Percentiles rank a stretch among this genome's conserved stretches.
phyloP scores from a whole-genome alignment of 2,113 vertebrate species.

The Macquaria ambigua region DNA sequence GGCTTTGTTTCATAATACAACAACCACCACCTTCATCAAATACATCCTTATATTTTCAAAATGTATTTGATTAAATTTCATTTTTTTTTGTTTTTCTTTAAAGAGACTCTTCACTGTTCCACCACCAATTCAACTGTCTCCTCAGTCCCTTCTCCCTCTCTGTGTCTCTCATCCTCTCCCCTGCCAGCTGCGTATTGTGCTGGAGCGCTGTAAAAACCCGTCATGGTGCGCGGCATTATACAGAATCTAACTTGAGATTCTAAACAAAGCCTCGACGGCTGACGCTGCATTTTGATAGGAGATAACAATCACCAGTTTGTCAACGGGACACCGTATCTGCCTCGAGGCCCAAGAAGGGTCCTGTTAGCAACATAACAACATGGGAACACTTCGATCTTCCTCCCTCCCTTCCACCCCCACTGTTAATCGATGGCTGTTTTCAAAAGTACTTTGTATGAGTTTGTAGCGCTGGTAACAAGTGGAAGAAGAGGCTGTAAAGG shows the following conservation, averaged over 20 bases:
- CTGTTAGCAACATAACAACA: conserved; percentile 74
- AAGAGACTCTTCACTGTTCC: conserved; percentile 7
- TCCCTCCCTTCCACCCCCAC: conserved; percentile 19
- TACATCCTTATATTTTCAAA: conserved; percentile 1
- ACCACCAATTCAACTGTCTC: conserved; percentile 39
- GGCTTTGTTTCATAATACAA: conserved; percentile 23
- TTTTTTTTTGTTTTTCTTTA: not conserved
- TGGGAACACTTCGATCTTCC: conserved; percentile 69
- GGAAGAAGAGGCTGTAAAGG: conserved; percentile 71
- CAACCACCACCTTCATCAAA: conserved; percentile 4
- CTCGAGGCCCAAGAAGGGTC: conserved; percentile 58
- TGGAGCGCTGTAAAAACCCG: conserved; percentile 58
- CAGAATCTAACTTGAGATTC: conserved; percentile 70
- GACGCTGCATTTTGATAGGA: conserved; percentile 65
- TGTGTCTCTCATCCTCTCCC: conserved; percentile 37
- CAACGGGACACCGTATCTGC: conserved; percentile 73
- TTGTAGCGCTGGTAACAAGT: conserved; percentile 56
- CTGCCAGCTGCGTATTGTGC: conserved; percentile 54
- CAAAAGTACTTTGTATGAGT: conserved; percentile 72
- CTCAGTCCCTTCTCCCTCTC: conserved; percentile 16
- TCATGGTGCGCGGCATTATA: conserved; percentile 46
- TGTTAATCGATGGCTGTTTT: conserved; percentile 79
- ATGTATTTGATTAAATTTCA: not conserved
- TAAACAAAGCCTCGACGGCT: conserved; percentile 57
- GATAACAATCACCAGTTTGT: conserved; percentile 80